Base-by-base conservation (phyloP, 2,888 invertebrate species). In the Xanthia icteritia region DNA sequence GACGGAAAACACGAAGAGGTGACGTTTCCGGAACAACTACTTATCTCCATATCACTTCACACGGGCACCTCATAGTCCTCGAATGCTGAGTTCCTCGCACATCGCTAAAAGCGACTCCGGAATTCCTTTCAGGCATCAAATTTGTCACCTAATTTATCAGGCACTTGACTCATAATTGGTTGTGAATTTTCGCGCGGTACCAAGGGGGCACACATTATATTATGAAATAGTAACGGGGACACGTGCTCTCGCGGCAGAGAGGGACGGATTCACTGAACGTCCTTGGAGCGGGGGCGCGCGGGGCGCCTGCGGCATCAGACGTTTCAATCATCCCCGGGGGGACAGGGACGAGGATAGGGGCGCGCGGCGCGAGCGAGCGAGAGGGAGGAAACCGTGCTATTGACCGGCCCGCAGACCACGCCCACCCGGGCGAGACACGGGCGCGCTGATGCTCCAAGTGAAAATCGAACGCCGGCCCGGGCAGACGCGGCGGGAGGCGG, bases 221-320 rank as follows among this genome's bases (percentile, higher is more conserved):
- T 95, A 94, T 94, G 95, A 94, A 96, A 96, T 96, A 95, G 96
- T 95, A 96, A 94, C 94, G 93, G 94, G 91, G 95, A 95, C 96
- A 96, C 96, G 96, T 96, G 96, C 96, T 96, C 94, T 95, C 96
- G 95, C 95, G 95, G 95, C 96, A 95, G 96, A 96, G 96, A 95
- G 96, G 96, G 96, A 96, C 96, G 96, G 96, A 96, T 96, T 96
- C 96, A 96, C 96, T 96, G 96, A 96, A 96, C 96, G 96, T 96
- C 96, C 96, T 96, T 96, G 96, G 95, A 93, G 93, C 93, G 95
- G 96, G 96, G 95, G 95, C 92, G 95, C 93, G 95, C 93, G 96
- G 96, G 96, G 96, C 96, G 96, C 96, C 95, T 96, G 96, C 96
- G 96, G 96, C 96, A 95, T 96, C 95, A 96, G 95, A 96, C 96